These are phyloP conservation scores for Lasioglossum zephyrum DNA, from an alignment of 2,888 invertebrate genomes.

Conservation along the genomic window DNA sequence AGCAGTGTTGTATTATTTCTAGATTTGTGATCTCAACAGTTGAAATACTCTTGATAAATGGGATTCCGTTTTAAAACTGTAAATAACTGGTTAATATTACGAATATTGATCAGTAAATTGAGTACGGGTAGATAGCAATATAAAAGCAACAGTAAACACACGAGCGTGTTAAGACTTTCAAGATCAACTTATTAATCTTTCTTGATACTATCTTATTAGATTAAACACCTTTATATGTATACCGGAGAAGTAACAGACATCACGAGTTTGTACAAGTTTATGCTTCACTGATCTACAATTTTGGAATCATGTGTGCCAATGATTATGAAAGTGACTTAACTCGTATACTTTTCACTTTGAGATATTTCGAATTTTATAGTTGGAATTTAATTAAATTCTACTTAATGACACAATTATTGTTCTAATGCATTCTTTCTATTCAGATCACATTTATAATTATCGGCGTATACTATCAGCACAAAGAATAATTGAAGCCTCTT, in stretches of 20 bases:
- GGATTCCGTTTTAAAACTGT: conserved; percentile 12
- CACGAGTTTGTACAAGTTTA: background rate
- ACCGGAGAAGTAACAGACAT: background rate
- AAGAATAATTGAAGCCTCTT: background rate
- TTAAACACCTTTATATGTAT: background rate
- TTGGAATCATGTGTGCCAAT: background rate
- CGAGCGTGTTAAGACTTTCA: background rate
- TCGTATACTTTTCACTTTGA: background rate
- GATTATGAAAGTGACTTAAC: background rate
- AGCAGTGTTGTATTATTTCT: background rate
- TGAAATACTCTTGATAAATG: conserved; percentile 3
- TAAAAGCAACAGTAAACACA: background rate
- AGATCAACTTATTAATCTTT: background rate
- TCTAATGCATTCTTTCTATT: background rate
- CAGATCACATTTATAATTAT: background rate
- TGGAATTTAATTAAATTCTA: background rate
- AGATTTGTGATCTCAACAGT: conserved; percentile 4
- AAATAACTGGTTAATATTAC: conserved; percentile 8
- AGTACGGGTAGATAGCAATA: conserved; percentile 12
- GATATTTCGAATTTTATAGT: background rate
- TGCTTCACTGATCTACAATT: background rate
- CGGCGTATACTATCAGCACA: background rate
- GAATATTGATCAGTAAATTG: conserved; percentile 1
- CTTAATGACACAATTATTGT: background rate
- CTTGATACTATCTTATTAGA: background rate